Evolutionary conservation across 2,797 vertebrate genomes (phyloP).

Genomic region (Miichthys miiuy): DNA sequence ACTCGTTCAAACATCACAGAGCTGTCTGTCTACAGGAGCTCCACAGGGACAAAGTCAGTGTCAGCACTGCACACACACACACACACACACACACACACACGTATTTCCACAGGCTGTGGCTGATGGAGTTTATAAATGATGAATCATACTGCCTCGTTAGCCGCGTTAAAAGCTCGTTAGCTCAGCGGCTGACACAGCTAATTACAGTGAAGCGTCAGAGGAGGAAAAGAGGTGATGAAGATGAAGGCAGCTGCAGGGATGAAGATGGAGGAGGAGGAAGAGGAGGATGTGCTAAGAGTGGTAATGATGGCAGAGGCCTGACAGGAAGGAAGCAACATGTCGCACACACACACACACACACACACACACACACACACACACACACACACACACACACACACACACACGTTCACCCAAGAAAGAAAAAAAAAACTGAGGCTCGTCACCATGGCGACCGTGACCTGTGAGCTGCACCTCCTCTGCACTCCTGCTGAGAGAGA

Average conservation of each 20-base stretch:
- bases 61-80: constrained; percentile 7
- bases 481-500: constrained; percentile 8
- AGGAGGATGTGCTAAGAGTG: constrained; percentile 3
- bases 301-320: constrained; percentile 17
- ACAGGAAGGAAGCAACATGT: constrained; percentile 25
- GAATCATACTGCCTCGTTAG: constrained; percentile 12
- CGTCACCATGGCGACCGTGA: constrained; percentile 27
- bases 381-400: no score
- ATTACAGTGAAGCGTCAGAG: not conserved
- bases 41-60: not conserved
- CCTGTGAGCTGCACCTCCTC: constrained; percentile 5
- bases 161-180: constrained; percentile 3
- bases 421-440: not conserved
- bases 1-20: no score
- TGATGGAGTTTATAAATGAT: constrained; percentile 23
- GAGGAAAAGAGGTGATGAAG: not conserved
- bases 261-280: not conserved
- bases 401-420: not conserved
- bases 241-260: no score
- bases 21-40: no score
- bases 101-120: no score
- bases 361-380: not conserved
- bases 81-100: not conserved
- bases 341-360: not conserved
- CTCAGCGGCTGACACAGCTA: constrained; percentile 12